Base-by-base conservation (phyloP, 2,888 invertebrate species). In the Heliconius ethilla region DNA sequence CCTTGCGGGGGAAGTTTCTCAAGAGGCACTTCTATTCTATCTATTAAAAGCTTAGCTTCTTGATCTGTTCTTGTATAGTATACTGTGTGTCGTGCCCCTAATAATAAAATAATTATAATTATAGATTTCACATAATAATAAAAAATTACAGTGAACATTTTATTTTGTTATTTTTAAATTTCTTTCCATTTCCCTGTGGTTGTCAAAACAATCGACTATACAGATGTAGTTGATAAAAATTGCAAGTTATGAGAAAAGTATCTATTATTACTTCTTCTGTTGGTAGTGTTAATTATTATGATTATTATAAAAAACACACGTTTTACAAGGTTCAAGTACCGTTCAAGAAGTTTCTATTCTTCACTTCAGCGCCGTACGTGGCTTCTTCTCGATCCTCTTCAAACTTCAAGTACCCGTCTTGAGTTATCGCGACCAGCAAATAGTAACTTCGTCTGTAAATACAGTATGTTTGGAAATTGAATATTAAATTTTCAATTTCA, bases 321-420 rank as follows among this genome's bases (percentile, higher is more conserved):
- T 45, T 45, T 45, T 45, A 45, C 6, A 45, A 45, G 5, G 45
- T 18, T 33, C 33, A 45, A 45, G 95, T 83, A 98, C 96, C 97
- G 86, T 98, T 98, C 1, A 98, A 94, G 89, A 98, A 98, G 87
- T 96, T 97, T 83, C 97, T 95, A 81, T 97, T 97, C 83, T 96
- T 96, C 25, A 98, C 95, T 84, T 96, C 96, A 2, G 97, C 97
- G 1, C 97, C 97, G 84, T 95, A 96, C 0, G 96, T 96, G 22
- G 95, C 94, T 11, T 96, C 96, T 87, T 98, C 97, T 55, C 97
- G 95, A 86, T 98, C 97, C 91, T 98, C 98, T 90, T 98, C 97
- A 84, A 98, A 96, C 81, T 97, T 96, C 69, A 98, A 91, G 88
- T 97, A 97, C 2, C 98, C 98, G 84, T 98, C 97, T 78, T 96